Base-by-base conservation (phyloP, 2,797 vertebrate genomes). In the Rachycentron canadum region DNA sequence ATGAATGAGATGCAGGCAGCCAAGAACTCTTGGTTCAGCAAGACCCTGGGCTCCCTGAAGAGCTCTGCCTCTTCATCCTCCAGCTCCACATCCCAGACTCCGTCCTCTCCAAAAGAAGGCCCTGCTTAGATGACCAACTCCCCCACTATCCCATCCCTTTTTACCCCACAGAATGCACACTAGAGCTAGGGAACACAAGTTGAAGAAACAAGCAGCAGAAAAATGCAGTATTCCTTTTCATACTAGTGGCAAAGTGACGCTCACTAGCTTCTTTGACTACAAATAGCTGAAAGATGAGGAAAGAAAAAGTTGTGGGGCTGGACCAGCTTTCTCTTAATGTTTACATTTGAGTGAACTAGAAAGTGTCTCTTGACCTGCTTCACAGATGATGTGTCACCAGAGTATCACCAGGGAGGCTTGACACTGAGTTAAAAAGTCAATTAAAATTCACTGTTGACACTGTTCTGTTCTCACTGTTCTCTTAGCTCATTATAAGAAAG, bases 21-120 rank as follows among this genome's bases (percentile, higher is more conserved):
- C 94, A 99, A 98, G 95, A 99, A 99, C 95, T 99, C 98, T 78
- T 99, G 98, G 98, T 97, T 99, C 96, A 99, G 97, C 94, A 99
- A 99, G 96, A 99, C 98, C 25, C 95, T 99, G 94, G 97, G 97
- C 91, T 99, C 98, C 73, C 96, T 99, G 86, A 99, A 99, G 96
- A 99, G 95, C 6, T 98, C 95, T 1, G 84, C 93, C 67, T 95
- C 96, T 2, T 88, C 91, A 7, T 93, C 95, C 69, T 94, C 96
- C 12, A 78, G 82, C 81, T 89, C 91, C 21, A 69, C 87, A 5
- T 90, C 93, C 77, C 94, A 92, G 82, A 91, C 93, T 0, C 90
- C 95, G 0, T 93, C 94, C 75, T 95, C 96, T 14, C 96, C 98
- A 43, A 96, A 96, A 86, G 98, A 99, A 82, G 97, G 96, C 5